Base-by-base conservation (phyloP, 2,113 vertebrate species). In the Protobothrops mucrosquamatus region DNA sequence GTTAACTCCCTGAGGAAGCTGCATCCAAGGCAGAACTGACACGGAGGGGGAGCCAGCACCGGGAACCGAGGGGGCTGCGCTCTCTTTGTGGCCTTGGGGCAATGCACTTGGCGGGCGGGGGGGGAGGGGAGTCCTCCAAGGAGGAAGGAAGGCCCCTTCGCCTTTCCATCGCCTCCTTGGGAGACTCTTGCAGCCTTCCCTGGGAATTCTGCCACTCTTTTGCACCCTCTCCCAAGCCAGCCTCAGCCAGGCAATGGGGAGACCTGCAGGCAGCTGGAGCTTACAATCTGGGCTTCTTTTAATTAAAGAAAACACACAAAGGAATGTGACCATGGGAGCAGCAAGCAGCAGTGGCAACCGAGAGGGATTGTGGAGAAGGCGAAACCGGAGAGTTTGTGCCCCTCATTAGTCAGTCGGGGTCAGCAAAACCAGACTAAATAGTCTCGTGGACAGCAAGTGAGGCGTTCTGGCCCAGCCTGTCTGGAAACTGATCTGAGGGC, bases 371-470 rank as follows among this genome's bases (percentile, higher is more conserved):
- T 18, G 18, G 43, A 29, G 26, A 34, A 34, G 6, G 22, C 95
- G 97, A 98, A 98, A 98, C 96, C 96, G 95, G 98, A 98, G 98
- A 97, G 59, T 89, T 93, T 93, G 95, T 96, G 93, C 96, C 97
- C 92, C 10, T 93, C 12, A 4, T 86, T 97, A 97, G 97, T 97
- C 98, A 98, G 97, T 97, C 95, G 95, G 97, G 98, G 98, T 98
- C 98, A 98, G 95, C 96, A 97, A 97, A 98, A 97, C 98, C 98
- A 98, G 98, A 98, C 98, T 98, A 98, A 98, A 98, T 97, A 98
- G 98, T 98, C 98, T 98, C 97, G 97, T 92, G 96, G 93, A 96
- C 88, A 96, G 96, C 97, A 93, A 88, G 64, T n/a, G 5, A 69
- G 96, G 95, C 95, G 1, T 18, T 46, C 29, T 91, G 94, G 96